phyloP scores from a whole-genome alignment of 1,140 invertebrate species.

The Piezodorus guildinii region DNA sequence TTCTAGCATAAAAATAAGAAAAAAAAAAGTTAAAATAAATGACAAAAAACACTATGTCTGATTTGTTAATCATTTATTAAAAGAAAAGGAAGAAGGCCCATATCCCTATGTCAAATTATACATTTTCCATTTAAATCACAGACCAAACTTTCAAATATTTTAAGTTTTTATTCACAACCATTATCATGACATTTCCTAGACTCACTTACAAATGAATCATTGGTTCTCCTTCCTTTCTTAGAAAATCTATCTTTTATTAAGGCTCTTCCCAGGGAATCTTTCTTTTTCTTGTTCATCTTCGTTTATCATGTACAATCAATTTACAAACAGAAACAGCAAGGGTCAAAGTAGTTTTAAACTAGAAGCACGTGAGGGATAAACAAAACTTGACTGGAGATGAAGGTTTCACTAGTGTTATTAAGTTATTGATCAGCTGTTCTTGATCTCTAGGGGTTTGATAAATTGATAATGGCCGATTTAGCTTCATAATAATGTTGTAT shows the following conservation, averaged over 20 bases:
- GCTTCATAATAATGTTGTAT: constrained; percentile 14
- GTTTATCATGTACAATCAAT: too few relatives aligned
- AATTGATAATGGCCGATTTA: constrained; percentile 12
- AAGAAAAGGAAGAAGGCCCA: neutral
- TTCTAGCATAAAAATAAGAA: too few relatives aligned
- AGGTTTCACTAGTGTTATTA: constrained; percentile 6
- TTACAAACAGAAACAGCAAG: too few relatives aligned
- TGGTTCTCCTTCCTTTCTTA: constrained; percentile 31
- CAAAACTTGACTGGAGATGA: neutral
- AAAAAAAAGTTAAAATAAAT: too few relatives aligned
- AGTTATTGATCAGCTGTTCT: constrained; percentile 14
- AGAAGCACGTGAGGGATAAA: too few relatives aligned
- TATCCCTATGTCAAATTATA: neutral
- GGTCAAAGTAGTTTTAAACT: too few relatives aligned
- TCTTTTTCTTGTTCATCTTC: constrained; percentile 2
- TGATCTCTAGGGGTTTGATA: constrained; percentile 5
- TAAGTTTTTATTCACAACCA: neutral
- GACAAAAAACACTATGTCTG: too few relatives aligned
- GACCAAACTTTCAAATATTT: neutral
- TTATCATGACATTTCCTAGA: neutral
- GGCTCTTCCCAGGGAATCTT: constrained; percentile 45
- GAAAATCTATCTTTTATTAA: constrained; percentile 68
- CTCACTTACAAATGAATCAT: constrained; percentile 28
- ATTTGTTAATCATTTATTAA: neutral
- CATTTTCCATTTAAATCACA: neutral